These are phyloP conservation scores for Crocallis elinguaria DNA, from an alignment of 2,888 invertebrate genomes.

Conservation along the genomic window DNA sequence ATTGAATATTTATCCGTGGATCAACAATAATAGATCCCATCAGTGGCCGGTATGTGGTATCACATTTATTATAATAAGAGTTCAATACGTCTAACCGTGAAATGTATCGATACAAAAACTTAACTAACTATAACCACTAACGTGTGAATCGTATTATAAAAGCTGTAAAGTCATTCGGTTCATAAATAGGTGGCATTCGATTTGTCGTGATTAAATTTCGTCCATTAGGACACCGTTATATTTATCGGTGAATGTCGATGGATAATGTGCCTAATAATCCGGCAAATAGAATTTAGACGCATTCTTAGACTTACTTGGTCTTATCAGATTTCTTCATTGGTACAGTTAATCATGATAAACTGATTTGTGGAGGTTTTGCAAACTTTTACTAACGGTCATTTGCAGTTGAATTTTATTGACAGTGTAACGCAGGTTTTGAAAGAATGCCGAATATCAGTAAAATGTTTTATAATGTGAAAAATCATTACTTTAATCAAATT, in stretches of 20 bases:
- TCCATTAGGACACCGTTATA: slow-evolving; percentile 81
- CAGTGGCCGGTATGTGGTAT: slow-evolving; percentile 80
- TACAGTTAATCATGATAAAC: slow-evolving; percentile 1
- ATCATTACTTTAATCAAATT: too few relatives aligned
- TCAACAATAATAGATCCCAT: slow-evolving; percentile 83
- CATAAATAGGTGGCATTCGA: slow-evolving; percentile 84
- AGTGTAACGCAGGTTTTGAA: too few relatives aligned
- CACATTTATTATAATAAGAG: slow-evolving; percentile 83
- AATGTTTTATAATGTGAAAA: too few relatives aligned
- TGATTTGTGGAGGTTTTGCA: background rate
- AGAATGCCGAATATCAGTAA: too few relatives aligned
- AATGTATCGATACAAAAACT: slow-evolving; percentile 83
- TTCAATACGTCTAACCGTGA: slow-evolving; percentile 83
- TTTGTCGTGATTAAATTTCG: slow-evolving; percentile 84
- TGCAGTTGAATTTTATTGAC: too few relatives aligned
- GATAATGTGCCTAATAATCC: slow-evolving; percentile 76
- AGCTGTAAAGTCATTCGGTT: slow-evolving; percentile 83
- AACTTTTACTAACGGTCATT: background rate
- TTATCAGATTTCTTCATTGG: slow-evolving; percentile 3
- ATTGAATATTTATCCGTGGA: slow-evolving; percentile 84
- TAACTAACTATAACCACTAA: slow-evolving; percentile 83
- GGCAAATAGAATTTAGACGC: slow-evolving; percentile 67
- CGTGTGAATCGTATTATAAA: slow-evolving; percentile 85
- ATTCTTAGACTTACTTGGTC: slow-evolving; percentile 17
- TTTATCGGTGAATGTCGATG: slow-evolving; percentile 65